Percentiles rank a stretch among this genome's conserved stretches.
phyloP scores from a whole-genome alignment of 37 sponge, comb jelly and placozoan genomes.

The Hexactinellida sp. region DNA sequence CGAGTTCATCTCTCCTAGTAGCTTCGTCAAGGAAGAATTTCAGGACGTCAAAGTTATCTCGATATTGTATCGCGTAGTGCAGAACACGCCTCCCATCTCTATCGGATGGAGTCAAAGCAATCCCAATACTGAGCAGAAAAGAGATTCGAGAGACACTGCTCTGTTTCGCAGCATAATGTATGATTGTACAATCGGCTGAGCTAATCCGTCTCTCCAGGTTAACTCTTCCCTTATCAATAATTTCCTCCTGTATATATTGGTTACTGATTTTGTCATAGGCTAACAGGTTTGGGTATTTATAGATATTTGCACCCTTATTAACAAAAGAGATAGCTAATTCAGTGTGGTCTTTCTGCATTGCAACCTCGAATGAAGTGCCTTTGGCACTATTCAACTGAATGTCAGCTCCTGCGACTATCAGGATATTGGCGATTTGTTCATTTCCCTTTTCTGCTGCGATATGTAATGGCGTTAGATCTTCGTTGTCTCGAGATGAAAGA shows the following conservation, averaged over 20 bases:
- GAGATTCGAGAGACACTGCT: neutral
- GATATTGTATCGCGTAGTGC: neutral
- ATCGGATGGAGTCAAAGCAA: neutral
- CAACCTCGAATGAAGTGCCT: neutral
- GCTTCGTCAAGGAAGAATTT: slow-evolving; percentile 7
- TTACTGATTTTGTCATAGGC: neutral
- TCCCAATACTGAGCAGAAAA: neutral
- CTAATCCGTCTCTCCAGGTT: neutral
- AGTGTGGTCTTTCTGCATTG: neutral
- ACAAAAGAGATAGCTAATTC: neutral
- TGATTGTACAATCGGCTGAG: neutral
- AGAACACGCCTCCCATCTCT: neutral
- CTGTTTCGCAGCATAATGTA: slow-evolving; percentile 7
- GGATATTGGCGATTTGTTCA: neutral
- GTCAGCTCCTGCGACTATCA: neutral
- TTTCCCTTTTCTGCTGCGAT: neutral
- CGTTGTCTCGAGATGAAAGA: neutral
- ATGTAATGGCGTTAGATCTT: neutral
- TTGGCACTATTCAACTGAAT: neutral
- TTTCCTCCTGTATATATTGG: neutral
- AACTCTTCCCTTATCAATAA: neutral
- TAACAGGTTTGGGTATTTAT: neutral
- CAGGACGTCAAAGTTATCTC: neutral
- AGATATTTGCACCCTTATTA: neutral
- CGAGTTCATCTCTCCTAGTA: neutral